Evolutionary conservation across 2,113 vertebrate genomes (phyloP).

Genomic region (Ammodytes dubius): DNA sequence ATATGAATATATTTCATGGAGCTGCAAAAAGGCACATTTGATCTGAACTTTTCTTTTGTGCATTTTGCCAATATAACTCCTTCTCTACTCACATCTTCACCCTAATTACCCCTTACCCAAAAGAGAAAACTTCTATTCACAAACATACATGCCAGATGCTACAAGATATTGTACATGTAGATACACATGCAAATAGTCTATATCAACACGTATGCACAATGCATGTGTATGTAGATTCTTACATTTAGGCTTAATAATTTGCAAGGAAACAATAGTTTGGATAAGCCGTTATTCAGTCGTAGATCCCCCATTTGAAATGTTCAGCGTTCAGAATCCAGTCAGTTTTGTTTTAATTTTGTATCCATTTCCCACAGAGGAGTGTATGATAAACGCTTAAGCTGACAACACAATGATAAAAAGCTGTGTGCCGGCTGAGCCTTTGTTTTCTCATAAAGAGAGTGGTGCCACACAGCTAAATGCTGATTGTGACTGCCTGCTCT

Average conservation of each 20-base stretch:
- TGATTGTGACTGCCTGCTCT: neutral
- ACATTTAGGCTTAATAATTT: no score
- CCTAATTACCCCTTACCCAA: neutral
- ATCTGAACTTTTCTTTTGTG: neutral
- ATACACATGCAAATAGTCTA: neutral
- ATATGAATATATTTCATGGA: neutral
- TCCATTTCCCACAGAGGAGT: neutral
- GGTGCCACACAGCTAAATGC: neutral
- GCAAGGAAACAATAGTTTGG: neutral
- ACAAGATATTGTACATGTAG: neutral
- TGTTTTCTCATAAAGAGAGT: neutral
- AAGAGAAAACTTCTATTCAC: neutral
- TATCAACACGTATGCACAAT: no score
- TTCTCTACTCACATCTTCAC: neutral
- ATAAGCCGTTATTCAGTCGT: neutral
- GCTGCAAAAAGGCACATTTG: neutral
- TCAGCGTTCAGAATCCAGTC: neutral
- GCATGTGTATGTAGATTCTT: no score
- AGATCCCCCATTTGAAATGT: neutral
- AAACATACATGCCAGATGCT: neutral
- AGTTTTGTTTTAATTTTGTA: neutral
- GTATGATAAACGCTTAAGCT: conserved; percentile 6
- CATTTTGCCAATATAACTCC: neutral
- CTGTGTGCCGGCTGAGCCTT: conserved; percentile 6
- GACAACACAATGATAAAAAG: neutral